These are phyloP conservation scores for Archegozetes longisetosus DNA, from an alignment of 1,140 invertebrate genomes.

Conservation along the genomic window DNA sequence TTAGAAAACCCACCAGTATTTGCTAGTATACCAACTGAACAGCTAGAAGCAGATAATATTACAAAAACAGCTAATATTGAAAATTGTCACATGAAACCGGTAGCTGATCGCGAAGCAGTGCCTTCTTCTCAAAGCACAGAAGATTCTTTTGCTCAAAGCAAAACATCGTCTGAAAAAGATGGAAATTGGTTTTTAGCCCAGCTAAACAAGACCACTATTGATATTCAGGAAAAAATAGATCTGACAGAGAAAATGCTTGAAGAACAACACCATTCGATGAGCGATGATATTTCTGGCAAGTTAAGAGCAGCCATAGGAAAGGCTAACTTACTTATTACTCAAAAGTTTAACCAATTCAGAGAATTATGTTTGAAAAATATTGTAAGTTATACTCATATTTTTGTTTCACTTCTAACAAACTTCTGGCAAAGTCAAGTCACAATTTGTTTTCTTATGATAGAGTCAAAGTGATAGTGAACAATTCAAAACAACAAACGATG, in stretches of 20 bases:
- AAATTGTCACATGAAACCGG: no score
- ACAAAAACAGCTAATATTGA: no score
- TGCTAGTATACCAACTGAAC: neutral
- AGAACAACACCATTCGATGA: slow-evolving; percentile 32
- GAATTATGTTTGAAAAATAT: slow-evolving; percentile 65
- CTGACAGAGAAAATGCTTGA: slow-evolving; percentile 47
- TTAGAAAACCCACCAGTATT: no score
- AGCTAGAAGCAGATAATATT: neutral
- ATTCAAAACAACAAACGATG: slow-evolving; percentile 69
- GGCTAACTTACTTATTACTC: slow-evolving; percentile 63
- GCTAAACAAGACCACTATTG: slow-evolving; percentile 49
- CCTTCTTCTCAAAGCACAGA: no score
- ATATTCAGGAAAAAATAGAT: slow-evolving; percentile 46
- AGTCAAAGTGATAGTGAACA: slow-evolving; percentile 53
- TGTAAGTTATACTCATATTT: slow-evolving; percentile 35
- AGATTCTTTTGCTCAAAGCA: neutral
- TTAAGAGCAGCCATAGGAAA: slow-evolving; percentile 75
- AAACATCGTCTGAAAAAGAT: slow-evolving; percentile 34
- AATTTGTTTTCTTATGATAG: no score
- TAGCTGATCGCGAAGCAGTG: no score
- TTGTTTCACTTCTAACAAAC: neutral
- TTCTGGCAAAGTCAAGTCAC: neutral
- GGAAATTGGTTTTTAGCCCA: slow-evolving; percentile 56
- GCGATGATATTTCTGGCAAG: slow-evolving; percentile 62
- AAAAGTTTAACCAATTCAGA: slow-evolving; percentile 90